Conservation (phyloP, 2,888 invertebrate genomes). For the Cephus sareptanus region DNA sequence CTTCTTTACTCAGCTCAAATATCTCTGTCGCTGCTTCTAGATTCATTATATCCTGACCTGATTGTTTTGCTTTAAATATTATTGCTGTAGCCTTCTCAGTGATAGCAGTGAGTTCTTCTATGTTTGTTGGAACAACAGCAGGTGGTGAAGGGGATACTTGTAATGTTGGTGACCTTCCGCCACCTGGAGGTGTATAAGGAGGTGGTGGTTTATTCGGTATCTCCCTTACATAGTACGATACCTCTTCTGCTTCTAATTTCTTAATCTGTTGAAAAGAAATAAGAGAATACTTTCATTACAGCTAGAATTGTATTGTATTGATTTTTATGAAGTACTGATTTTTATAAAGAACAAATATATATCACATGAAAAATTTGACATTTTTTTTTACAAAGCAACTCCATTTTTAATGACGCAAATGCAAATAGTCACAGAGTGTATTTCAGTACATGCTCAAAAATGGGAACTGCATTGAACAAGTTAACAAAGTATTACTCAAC, state of each 20-base stretch:
- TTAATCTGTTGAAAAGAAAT: conserved; percentile 68
- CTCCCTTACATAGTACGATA: conserved; percentile 72
- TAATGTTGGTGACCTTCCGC: conserved; percentile 46
- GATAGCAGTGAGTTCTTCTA: conserved; percentile 67
- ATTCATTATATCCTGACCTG: conserved; percentile 51
- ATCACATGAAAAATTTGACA: no score
- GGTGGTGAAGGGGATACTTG: conserved; percentile 56
- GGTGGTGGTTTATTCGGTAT: conserved; percentile 83
- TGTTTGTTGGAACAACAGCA: conserved; percentile 64
- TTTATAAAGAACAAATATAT: no score
- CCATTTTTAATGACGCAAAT: neutral
- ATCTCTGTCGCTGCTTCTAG: conserved; percentile 58
- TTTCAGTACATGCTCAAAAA: no score
- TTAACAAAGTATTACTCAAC: no score
- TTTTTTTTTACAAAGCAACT: no score
- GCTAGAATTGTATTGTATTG: neutral
- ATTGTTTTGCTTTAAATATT: conserved; percentile 65
- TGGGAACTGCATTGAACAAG: no score
- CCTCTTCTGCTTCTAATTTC: conserved; percentile 70
- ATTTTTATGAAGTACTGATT: no score
- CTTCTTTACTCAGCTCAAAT: conserved; percentile 51
- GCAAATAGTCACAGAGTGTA: no score
- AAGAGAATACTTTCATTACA: neutral
- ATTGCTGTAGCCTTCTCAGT: conserved; percentile 66
- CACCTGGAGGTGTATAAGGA: conserved; percentile 76